Percentiles rank a stretch among this genome's conserved stretches.
These are phyloP conservation scores for Micropoecilia bifurca DNA, from an alignment of 2,797 vertebrate species.

Conservation along the genomic window DNA sequence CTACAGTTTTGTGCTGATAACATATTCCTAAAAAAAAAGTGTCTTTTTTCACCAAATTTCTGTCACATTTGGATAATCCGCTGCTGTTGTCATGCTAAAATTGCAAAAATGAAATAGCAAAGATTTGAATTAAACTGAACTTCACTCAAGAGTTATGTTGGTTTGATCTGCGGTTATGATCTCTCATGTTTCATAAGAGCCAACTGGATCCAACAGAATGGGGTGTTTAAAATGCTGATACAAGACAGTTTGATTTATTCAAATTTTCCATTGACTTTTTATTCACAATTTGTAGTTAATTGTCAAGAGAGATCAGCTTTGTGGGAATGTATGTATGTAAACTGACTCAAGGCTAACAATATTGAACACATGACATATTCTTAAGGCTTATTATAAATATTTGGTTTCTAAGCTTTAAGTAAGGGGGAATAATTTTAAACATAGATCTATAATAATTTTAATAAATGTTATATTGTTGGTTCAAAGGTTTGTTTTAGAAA, in stretches of 20 bases:
- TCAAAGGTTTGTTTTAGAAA: not conserved
- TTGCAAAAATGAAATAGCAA: not conserved
- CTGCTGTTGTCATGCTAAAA: not conserved
- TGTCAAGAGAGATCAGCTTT: not conserved
- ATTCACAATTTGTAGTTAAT: not conserved
- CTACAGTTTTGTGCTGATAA: slow-evolving; percentile 1
- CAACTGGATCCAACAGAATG: not conserved
- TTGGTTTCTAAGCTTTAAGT: not conserved
- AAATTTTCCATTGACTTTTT: not conserved
- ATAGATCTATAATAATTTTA: too few species aligned
- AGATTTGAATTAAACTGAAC: not conserved
- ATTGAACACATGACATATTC: too few species aligned
- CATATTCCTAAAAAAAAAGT: not conserved
- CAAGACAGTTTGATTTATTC: not conserved
- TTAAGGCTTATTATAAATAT: not conserved
- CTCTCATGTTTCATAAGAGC: not conserved
- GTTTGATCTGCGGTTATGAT: not conserved
- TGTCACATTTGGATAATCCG: too few species aligned
- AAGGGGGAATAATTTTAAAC: not conserved
- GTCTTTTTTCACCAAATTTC: not conserved
- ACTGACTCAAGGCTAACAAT: too few species aligned
- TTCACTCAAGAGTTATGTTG: not conserved
- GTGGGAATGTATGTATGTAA: not conserved
- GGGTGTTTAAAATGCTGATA: not conserved
- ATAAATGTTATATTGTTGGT: not conserved